A percentile compares a stretch with the other conserved stretches of the same genome.
phyloP scores from a whole-genome alignment of 2,888 invertebrate species.

The Eugnorisma glareosa region DNA sequence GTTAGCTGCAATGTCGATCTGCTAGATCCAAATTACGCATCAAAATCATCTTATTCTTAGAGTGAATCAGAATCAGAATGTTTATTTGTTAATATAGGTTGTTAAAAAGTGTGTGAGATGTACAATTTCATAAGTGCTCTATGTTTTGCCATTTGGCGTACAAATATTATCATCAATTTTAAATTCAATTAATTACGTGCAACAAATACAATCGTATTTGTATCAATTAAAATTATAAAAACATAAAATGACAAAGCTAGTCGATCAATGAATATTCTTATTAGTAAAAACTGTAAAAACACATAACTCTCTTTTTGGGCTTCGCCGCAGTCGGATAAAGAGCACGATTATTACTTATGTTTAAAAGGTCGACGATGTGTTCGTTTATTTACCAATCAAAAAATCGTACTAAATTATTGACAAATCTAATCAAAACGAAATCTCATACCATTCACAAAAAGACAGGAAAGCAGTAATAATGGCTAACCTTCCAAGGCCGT shows the following conservation, averaged over 20 bases:
- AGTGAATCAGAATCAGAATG: not conserved
- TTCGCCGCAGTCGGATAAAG: not conserved
- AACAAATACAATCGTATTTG: no score
- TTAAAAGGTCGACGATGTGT: not conserved
- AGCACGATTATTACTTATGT: not conserved
- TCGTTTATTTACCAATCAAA: not conserved
- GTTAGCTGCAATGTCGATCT: not conserved
- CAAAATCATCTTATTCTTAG: not conserved
- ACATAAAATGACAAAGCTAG: no score
- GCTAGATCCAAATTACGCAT: not conserved
- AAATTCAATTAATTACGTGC: no score
- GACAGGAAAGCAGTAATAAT: slow-evolving; percentile 20
- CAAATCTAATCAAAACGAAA: slow-evolving; percentile 27
- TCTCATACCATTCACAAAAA: slow-evolving; percentile 46
- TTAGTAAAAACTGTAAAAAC: not conserved
- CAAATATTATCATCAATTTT: no score
- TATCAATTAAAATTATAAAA: no score
- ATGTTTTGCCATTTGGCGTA: no score
- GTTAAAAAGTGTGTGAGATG: no score
- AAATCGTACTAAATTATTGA: not conserved
- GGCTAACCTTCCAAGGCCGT: slow-evolving; percentile 39
- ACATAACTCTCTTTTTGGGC: not conserved
- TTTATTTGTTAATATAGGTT: no score
- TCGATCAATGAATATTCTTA: not conserved
- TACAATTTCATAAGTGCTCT: no score